These are phyloP conservation scores for Pteria penguin DNA, from an alignment of 2,888 invertebrate genomes.

Conservation along the genomic window DNA sequence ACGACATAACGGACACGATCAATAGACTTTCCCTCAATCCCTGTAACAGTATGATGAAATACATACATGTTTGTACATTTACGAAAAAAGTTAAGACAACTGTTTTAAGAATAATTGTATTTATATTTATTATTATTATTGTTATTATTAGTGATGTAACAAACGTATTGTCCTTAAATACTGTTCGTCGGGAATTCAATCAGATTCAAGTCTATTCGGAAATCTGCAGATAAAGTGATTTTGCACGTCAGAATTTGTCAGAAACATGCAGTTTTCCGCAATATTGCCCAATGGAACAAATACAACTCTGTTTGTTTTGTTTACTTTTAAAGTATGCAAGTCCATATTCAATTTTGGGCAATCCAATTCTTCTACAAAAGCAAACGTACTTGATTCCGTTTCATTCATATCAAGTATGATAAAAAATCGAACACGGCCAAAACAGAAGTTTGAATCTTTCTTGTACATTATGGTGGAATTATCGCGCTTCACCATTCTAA, in stretches of 20 bases:
- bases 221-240: background rate
- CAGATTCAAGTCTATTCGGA: conserved; percentile 6
- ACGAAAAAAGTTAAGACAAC: no score
- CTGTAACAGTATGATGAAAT: no score
- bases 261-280: background rate
- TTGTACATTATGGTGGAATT: conserved; percentile 12
- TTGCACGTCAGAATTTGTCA: background rate
- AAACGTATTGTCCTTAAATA: no score
- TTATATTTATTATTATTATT: no score
- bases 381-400: background rate
- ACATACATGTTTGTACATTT: no score
- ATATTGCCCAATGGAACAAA: background rate
- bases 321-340: background rate
- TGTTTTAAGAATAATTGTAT: no score
- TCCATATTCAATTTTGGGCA: background rate
- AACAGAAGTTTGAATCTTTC: background rate
- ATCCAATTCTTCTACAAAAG: background rate
- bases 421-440: conserved; percentile 10
- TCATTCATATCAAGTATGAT: background rate
- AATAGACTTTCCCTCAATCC: no score
- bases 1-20: no score
- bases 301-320: background rate
- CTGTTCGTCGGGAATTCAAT: no score
- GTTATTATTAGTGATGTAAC: no score
- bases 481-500: conserved; percentile 10